Base-by-base conservation (phyloP, 2,888 invertebrate species). In the Pristionchus fissidentatus region DNA sequence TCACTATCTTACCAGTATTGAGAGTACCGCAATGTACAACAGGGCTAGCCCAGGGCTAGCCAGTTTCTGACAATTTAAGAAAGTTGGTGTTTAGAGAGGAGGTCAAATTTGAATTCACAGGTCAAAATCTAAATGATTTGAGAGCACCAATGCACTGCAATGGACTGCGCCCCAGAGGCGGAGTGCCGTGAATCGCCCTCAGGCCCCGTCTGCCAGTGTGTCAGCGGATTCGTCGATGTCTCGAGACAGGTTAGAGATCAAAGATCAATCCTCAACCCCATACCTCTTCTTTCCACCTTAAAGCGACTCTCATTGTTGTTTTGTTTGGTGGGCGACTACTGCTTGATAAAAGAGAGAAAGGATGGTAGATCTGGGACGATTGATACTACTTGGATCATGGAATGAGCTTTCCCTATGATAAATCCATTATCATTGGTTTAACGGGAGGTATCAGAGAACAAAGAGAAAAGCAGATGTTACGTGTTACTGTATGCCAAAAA, bases 121-220 rank as follows among this genome's bases (percentile, higher is more conserved):
- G 38, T 70, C 49, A 52, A 80, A 43, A 78, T n/a, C 73, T 32
- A 80, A 86, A 57, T 29, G 3, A 19, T n/a, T 49, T 1, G 41
- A 83, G 91, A 86, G 46, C 87, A 90, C 84, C 88, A 88, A 86
- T 92, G 92, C 85, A 85, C 88, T 2, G 85, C 86, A 66, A 86
- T 88, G 52, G 91, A 91, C 84, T 92, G 92, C 85, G 90, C 92
- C 26, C 86, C 88, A 0, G 90, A 92, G 84, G 91, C 92, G 3
- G 91, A 92, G 78, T 92, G 92, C 80, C 87, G 88, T 3, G 92
- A 92, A 60, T 87, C 90, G 1, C 87, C 89, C n/a, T 62, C 84
- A 2, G 89, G 89, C 4, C 90, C 92, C 13, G 83, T 89, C 78
- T 92, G 92, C 83, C 89, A 90, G 82, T 92, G 92, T 84, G 86